phyloP scores from a whole-genome alignment of 2,113 vertebrate genomes.

The Pterocles burchelli region DNA sequence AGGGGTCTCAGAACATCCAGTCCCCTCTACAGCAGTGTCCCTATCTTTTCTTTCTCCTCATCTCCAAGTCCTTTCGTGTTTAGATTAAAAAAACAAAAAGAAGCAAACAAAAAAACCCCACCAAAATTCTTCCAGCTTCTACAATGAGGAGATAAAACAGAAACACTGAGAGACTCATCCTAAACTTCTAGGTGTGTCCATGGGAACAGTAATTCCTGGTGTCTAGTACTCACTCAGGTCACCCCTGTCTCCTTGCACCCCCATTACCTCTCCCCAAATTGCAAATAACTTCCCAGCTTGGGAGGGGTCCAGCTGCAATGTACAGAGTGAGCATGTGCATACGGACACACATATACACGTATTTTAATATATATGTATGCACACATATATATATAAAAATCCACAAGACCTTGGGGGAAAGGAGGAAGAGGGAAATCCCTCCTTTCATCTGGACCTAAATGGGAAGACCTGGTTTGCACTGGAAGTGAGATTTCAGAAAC shows the following conservation, averaged over 20 bases:
- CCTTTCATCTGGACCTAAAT: conserved; percentile 54
- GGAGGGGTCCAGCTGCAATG: neutral
- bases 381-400: neutral
- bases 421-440: conserved; percentile 56
- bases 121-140: neutral
- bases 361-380: neutral
- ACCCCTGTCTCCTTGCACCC: neutral
- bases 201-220: neutral
- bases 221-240: neutral
- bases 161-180: neutral
- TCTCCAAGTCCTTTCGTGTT: neutral
- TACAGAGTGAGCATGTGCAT: neutral
- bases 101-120: neutral
- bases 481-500: conserved; percentile 63
- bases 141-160: neutral
- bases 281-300: neutral
- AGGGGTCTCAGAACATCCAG: neutral
- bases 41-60: neutral
- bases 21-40: neutral
- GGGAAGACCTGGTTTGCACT: conserved; percentile 56
- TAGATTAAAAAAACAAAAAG: neutral
- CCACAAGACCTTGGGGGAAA: neutral
- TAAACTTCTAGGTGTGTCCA: neutral
- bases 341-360: neutral
- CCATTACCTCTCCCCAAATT: neutral